These are phyloP conservation scores for Ahaetulla prasina DNA, from an alignment of 2,113 vertebrate species.

Conservation along the genomic window DNA sequence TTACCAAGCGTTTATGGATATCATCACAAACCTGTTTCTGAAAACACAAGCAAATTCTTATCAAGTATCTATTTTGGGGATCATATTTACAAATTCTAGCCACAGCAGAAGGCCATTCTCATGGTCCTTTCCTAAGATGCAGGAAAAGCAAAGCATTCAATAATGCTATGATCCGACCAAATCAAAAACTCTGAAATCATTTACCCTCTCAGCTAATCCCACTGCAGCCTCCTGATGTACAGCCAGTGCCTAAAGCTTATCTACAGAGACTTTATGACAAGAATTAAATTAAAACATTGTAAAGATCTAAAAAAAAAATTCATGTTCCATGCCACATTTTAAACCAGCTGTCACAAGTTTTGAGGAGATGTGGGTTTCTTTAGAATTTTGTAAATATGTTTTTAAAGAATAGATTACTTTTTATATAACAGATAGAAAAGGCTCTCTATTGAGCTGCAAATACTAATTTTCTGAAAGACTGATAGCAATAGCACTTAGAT, in stretches of 20 bases:
- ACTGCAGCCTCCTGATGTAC: not conserved
- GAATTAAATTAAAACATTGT: not conserved
- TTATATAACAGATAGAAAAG: not conserved
- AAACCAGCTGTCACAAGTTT: not conserved
- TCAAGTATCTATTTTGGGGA: not conserved
- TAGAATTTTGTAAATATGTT: not conserved
- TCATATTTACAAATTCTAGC: not conserved
- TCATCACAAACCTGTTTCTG: conserved; percentile 91
- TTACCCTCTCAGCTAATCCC: not conserved
- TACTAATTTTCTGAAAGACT: not conserved
- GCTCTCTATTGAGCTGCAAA: not conserved
- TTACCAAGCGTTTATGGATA: conserved; percentile 78
- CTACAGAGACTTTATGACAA: not conserved
- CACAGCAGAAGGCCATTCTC: not conserved
- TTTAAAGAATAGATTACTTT: not conserved
- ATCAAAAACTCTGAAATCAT: not conserved
- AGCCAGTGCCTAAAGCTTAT: not conserved
- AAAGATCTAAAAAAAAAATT: not conserved
- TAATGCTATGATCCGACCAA: not conserved
- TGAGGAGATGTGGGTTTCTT: not conserved
- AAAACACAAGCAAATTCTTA: conserved; percentile 28
- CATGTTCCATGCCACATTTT: not conserved
- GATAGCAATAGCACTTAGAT: not conserved
- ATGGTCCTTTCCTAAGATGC: not conserved
- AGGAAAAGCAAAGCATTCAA: not conserved